Evolutionary conservation across 2,797 vertebrate species (phyloP).

Genomic region (Melanotaenia nigrans): DNA sequence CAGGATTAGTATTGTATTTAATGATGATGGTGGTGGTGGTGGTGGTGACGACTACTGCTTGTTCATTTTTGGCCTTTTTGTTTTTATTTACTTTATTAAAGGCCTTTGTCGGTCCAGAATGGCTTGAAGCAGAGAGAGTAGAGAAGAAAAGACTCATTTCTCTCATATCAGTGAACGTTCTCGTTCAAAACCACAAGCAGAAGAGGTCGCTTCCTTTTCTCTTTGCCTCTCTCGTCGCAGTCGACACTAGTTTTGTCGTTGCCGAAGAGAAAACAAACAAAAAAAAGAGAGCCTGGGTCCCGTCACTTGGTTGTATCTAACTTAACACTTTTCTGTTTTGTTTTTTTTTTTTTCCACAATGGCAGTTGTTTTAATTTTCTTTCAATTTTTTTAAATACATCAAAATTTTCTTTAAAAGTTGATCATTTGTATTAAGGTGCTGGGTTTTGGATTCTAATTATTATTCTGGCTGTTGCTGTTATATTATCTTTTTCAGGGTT

Average conservation of each 20-base stretch:
- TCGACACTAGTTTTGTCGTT: conserved; percentile 34
- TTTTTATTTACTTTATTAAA: conserved; percentile 10
- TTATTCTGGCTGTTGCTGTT: conserved; percentile 83
- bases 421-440: conserved; percentile 86
- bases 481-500: conserved; percentile 85
- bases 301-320: conserved; percentile 61
- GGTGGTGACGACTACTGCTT: conserved; percentile 56
- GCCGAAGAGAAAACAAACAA: conserved; percentile 18
- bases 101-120: conserved; percentile 42
- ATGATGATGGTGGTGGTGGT: conserved; percentile 19
- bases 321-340: conserved; percentile 57
- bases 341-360: conserved; percentile 53
- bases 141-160: conserved; percentile 3
- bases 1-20: conserved; percentile 49
- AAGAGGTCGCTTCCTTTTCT: conserved; percentile 40
- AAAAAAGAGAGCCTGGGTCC: conserved; percentile 14
- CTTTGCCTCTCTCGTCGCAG: conserved; percentile 7
- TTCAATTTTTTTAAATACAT: conserved; percentile 68
- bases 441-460: conserved; percentile 85
- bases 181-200: conserved; percentile 27
- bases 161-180: conserved; percentile 24
- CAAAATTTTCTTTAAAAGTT: conserved; percentile 75
- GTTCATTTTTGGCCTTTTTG: conserved; percentile 32
- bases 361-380: conserved; percentile 68
- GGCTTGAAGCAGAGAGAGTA: conserved; percentile 41